Percentiles rank a stretch among this genome's conserved stretches.
Evolutionary conservation across 2,797 vertebrate genomes (phyloP).

Genomic region (Poeciliopsis paucimaculata): DNA sequence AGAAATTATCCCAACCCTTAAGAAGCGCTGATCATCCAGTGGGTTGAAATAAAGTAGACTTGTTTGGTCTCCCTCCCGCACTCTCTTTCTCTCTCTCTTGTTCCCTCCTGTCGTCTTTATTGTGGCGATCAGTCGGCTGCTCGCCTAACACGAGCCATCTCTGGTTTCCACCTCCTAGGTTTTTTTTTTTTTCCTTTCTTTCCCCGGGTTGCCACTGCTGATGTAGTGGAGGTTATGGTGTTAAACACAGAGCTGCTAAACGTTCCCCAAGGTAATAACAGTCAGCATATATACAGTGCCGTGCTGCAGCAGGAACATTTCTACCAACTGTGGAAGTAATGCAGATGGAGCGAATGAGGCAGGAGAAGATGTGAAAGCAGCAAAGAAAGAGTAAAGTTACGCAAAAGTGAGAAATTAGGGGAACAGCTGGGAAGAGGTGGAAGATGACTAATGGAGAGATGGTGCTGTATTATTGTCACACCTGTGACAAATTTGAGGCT

Average conservation of each 20-base stretch:
- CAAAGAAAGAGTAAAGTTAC: conserved; percentile 28
- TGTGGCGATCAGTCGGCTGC: conserved; percentile 73
- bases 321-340: conserved; percentile 40
- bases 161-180: conserved; percentile 73
- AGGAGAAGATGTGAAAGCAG: conserved; percentile 1
- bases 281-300: conserved; percentile 65
- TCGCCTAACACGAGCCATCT: conserved; percentile 69
- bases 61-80: conserved; percentile 42
- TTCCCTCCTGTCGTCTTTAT: conserved; percentile 66
- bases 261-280: conserved; percentile 81
- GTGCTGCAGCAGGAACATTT: conserved; percentile 45
- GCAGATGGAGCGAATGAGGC: conserved; percentile 27
- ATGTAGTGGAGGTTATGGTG: conserved; percentile 79
- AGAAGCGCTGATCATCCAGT: conserved; percentile 78
- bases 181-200: conserved; percentile 41
- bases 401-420: conserved; percentile 9
- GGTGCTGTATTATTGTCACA: neutral
- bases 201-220: conserved; percentile 65
- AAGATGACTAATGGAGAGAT: neutral
- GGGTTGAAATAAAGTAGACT: conserved; percentile 75
- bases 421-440: neutral
- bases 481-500: neutral
- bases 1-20: conserved; percentile 77
- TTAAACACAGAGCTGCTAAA: conserved; percentile 84
- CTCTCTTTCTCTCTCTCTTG: conserved; percentile 12